phyloP scores from a whole-genome alignment of 2,888 invertebrate species.

The Nymphalis c-album region DNA sequence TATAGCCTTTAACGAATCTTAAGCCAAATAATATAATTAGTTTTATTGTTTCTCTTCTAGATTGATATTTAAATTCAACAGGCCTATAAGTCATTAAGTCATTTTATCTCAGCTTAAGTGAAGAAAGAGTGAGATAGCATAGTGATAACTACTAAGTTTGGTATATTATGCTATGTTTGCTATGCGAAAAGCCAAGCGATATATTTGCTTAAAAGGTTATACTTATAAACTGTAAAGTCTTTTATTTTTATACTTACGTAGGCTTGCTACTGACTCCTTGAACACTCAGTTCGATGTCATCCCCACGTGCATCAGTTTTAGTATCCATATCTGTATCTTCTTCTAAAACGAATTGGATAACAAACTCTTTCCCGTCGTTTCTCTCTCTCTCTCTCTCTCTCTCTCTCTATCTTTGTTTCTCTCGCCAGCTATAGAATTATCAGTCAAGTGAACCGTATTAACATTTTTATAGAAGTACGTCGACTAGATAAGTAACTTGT shows the following conservation, averaged over 20 bases:
- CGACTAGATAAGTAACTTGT: constrained; percentile 57
- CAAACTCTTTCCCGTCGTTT: not conserved
- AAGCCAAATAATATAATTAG: too few relatives aligned
- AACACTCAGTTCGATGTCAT: constrained; percentile 74
- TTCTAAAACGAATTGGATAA: constrained; percentile 33
- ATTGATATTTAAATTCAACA: too few relatives aligned
- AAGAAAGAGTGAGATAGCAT: too few relatives aligned
- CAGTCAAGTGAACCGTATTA: constrained; percentile 60
- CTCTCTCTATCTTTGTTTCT: constrained; percentile 37
- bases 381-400: constrained; percentile 39
- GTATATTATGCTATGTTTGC: too few relatives aligned
- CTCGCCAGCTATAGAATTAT: constrained; percentile 34
- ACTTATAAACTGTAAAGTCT: too few relatives aligned
- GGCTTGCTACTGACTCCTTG: constrained; percentile 70
- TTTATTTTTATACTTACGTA: constrained; percentile 47
- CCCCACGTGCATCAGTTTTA: constrained; percentile 61
- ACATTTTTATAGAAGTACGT: constrained; percentile 67
- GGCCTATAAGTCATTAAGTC: too few relatives aligned
- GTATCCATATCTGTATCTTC: constrained; percentile 62
- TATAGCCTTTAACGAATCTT: too few relatives aligned
- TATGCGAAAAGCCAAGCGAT: too few relatives aligned
- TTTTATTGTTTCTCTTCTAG: too few relatives aligned
- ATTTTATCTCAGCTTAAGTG: too few relatives aligned
- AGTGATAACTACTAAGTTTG: too few relatives aligned
- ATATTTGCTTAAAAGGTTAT: too few relatives aligned